Percentiles rank a stretch among this genome's conserved stretches.
phyloP scores from a whole-genome alignment of 2,797 vertebrate species.

The Tachyglossus aculeatus region DNA sequence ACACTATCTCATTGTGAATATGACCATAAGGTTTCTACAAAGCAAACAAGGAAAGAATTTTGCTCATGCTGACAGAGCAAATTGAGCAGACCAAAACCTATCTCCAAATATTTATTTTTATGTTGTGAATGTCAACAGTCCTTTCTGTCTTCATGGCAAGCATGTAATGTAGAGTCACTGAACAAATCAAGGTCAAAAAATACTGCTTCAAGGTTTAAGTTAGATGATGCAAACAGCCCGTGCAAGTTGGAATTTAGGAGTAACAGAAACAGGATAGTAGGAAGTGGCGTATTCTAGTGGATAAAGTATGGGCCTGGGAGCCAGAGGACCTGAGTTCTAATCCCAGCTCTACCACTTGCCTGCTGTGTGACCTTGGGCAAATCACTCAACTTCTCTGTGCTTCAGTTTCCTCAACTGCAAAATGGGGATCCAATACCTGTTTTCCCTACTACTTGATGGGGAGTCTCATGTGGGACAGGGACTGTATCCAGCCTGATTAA shows the following conservation, averaged over 20 bases:
- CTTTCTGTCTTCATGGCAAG: slow-evolving; percentile 43
- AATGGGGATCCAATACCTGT: too few species aligned
- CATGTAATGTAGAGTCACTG: slow-evolving; percentile 31
- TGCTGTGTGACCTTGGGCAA: too few species aligned
- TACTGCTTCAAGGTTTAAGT: slow-evolving; percentile 24
- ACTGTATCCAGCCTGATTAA: too few species aligned
- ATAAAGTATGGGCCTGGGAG: too few species aligned
- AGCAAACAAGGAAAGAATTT: slow-evolving; percentile 23
- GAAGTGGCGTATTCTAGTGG: too few species aligned
- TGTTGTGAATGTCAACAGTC: slow-evolving; percentile 42
- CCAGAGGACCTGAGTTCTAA: too few species aligned
- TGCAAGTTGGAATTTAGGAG: background rate
- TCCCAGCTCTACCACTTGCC: too few species aligned
- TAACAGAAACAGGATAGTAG: too few species aligned
- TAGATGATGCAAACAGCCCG: background rate
- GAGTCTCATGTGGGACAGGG: too few species aligned
- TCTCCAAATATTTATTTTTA: slow-evolving; percentile 60
- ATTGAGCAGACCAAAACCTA: slow-evolving; percentile 43
- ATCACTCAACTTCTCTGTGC: too few species aligned
- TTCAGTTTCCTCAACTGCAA: too few species aligned
- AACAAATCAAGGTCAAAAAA: slow-evolving; percentile 50
- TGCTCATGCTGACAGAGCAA: slow-evolving; percentile 52
- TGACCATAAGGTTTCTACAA: slow-evolving; percentile 25
- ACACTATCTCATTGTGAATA: slow-evolving; percentile 22
- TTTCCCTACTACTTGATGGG: too few species aligned